Percentiles rank a stretch among this genome's conserved stretches.
Evolutionary conservation across 64 coral and sea anemone genomes (phyloP).

Genomic region (Dendronephthya gigantea): DNA sequence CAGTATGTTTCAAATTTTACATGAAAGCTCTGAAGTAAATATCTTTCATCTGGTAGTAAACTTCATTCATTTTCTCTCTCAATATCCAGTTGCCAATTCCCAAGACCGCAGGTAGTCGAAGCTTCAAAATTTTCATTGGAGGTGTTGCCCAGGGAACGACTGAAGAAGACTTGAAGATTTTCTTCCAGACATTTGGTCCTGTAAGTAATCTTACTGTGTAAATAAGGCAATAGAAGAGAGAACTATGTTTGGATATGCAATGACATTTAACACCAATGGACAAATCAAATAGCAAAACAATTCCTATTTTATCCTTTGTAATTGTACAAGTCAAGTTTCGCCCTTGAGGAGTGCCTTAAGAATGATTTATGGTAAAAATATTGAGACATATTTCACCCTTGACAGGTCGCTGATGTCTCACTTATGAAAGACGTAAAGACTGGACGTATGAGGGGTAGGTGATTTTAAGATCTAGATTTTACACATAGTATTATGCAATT

Average conservation of each 20-base stretch:
- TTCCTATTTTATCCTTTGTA: no score
- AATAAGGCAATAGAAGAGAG: not conserved
- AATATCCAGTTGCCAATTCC: not conserved
- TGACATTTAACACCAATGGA: no score
- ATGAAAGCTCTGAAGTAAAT: not conserved
- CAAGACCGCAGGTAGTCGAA: not conserved
- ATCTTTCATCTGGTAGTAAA: not conserved
- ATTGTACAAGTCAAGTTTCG: no score
- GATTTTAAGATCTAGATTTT: no score
- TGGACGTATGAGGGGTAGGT: not conserved
- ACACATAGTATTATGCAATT: no score
- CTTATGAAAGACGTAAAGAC: slow-evolving; percentile 3
- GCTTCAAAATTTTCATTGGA: not conserved
- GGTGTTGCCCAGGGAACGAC: not conserved
- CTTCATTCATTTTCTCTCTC: no score
- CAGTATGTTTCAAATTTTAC: not conserved
- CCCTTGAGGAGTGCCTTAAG: no score
- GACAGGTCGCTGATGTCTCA: not conserved
- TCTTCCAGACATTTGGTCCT: not conserved
- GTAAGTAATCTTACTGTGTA: not conserved
- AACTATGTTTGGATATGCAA: no score
- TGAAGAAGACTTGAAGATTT: not conserved
- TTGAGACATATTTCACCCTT: not conserved
- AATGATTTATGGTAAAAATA: no score
- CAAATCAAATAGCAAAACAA: no score